These are phyloP conservation scores for Hycleus cichorii DNA, from an alignment of 1,140 invertebrate species.

Conservation along the genomic window DNA sequence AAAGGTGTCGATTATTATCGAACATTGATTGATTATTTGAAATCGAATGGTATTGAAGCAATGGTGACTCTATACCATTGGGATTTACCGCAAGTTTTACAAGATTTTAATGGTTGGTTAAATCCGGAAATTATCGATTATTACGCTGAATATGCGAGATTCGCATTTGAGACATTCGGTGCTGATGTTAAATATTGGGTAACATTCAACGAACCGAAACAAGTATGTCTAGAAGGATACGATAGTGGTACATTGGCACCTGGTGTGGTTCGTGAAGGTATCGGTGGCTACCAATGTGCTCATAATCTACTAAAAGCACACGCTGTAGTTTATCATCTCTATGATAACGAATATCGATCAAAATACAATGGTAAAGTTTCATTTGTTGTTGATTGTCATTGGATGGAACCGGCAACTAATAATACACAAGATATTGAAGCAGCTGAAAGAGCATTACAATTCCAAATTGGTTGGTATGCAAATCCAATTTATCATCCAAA, in stretches of 20 bases:
- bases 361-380: conserved; percentile 20
- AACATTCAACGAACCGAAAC: conserved; percentile 46
- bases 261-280: conserved; percentile 22
- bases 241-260: conserved; percentile 23
- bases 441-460: conserved; percentile 41
- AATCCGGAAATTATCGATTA: conserved; percentile 32
- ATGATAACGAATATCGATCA: conserved; percentile 25
- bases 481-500: conserved; percentile 53
- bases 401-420: conserved; percentile 36
- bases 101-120: conserved; percentile 35
- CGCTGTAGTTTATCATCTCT: conserved; percentile 25
- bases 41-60: conserved; percentile 52
- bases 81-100: conserved; percentile 35
- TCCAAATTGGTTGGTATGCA: conserved; percentile 52
- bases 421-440: conserved; percentile 41
- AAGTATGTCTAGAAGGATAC: conserved; percentile 29
- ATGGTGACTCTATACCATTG: conserved; percentile 47
- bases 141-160: conserved; percentile 36
- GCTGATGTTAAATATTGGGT: conserved; percentile 43
- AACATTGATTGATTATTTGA: conserved; percentile 51
- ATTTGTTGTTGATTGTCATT: conserved; percentile 2
- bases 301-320: conserved; percentile 30
- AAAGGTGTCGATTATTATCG: conserved; percentile 57
- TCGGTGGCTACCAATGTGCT: conserved; percentile 25
- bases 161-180: conserved; percentile 25